phyloP scores from a whole-genome alignment of 2,888 invertebrate genomes.

The Yponomeuta plumbellus region DNA sequence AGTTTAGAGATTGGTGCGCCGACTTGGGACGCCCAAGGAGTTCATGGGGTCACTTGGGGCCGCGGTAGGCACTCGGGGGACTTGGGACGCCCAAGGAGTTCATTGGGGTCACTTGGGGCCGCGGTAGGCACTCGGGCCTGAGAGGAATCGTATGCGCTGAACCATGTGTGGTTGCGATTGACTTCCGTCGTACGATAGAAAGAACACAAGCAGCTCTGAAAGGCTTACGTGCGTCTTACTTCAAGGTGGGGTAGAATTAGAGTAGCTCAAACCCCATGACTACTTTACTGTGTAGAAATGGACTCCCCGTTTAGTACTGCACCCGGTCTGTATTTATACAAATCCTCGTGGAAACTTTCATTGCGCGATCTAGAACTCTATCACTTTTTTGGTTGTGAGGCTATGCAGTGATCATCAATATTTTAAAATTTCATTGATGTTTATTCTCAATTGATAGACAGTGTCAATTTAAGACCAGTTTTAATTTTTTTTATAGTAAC shows the following conservation, averaged over 20 bases:
- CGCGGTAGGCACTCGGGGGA: not conserved
- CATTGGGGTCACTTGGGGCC: not conserved
- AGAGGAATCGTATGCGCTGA: too few species aligned
- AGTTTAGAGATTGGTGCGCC: not conserved
- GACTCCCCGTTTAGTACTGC: not conserved
- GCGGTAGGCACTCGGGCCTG: constrained; percentile 1
- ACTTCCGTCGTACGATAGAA: too few species aligned
- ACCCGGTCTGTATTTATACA: constrained; percentile 3
- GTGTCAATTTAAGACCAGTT: too few species aligned
- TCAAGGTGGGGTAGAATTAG: constrained; percentile 6
- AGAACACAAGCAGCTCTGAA: not conserved
- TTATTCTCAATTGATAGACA: not conserved
- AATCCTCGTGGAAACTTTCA: not conserved
- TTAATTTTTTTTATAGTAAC: not conserved
- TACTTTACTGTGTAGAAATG: constrained; percentile 17
- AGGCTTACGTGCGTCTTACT: not conserved
- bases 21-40: not conserved
- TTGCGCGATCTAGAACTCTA: constrained; percentile 11
- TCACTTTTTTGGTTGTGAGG: not conserved
- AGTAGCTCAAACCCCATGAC: constrained; percentile 14
- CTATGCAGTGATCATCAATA: not conserved
- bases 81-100: not conserved
- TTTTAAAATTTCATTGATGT: not conserved
- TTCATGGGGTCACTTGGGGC: not conserved
- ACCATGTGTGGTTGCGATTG: too few species aligned